Conservation (phyloP, 2,888 invertebrate species). For the Diploptera punctata region DNA sequence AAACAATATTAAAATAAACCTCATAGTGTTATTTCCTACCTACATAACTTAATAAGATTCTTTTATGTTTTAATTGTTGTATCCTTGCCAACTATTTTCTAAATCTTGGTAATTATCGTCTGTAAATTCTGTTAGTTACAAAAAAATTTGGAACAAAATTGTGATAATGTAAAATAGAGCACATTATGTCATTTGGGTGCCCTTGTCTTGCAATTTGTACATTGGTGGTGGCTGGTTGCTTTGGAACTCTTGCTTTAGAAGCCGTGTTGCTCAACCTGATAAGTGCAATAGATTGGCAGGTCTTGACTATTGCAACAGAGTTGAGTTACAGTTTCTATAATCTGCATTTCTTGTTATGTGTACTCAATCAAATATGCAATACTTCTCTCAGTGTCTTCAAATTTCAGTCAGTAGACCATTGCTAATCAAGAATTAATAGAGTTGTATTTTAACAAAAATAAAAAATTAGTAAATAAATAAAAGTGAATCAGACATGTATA, state of each 20-base stretch:
- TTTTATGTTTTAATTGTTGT: too few species aligned
- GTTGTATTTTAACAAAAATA: neutral
- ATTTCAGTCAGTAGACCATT: neutral
- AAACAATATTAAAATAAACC: too few species aligned
- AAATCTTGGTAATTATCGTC: too few species aligned
- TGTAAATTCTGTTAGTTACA: too few species aligned
- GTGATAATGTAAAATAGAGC: too few species aligned
- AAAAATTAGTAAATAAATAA: neutral
- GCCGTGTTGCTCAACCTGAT: neutral
- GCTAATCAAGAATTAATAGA: neutral
- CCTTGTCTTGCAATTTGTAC: neutral
- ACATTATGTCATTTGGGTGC: neutral
- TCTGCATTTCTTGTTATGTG: neutral
- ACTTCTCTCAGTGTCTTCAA: neutral
- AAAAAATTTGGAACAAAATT: too few species aligned
- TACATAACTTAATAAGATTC: too few species aligned
- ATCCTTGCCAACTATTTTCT: too few species aligned
- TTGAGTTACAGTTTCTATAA: neutral
- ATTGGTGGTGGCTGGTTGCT: slow-evolving; percentile 23
- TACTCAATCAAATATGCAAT: neutral
- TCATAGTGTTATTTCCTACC: too few species aligned
- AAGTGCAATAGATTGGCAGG: neutral
- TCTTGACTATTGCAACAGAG: neutral
- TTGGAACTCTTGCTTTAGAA: neutral
- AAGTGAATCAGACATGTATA: neutral